Conservation (phyloP, 2,888 invertebrate species). For the Sphaeridia pumilis region DNA sequence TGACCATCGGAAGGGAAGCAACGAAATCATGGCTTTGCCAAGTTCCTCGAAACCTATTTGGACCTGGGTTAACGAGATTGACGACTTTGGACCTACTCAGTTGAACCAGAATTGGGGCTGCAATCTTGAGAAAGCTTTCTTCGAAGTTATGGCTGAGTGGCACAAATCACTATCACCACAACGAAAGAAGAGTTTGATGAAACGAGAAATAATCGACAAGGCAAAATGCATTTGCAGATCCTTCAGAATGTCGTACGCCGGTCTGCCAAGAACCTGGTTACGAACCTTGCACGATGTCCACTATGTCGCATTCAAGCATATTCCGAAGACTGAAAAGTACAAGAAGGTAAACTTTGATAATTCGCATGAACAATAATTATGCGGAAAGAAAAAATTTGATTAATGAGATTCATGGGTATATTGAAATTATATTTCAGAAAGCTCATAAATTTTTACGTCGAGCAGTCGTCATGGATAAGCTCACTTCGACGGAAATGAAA, state of each 20-base stretch:
- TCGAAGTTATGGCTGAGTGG: conserved; percentile 2
- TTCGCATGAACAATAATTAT: too few relatives aligned
- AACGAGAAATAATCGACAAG: background rate
- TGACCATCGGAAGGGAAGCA: background rate
- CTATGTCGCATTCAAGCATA: background rate
- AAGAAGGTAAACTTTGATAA: background rate
- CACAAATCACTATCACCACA: background rate
- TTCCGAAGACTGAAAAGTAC: background rate
- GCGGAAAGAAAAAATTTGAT: too few relatives aligned
- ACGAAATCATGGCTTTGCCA: conserved; percentile 7
- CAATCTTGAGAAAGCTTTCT: background rate
- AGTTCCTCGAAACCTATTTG: too few relatives aligned
- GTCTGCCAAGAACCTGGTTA: conserved; percentile 2
- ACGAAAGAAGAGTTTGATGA: background rate
- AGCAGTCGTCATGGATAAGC: too few relatives aligned
- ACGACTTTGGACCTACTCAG: too few relatives aligned
- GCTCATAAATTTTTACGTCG: too few relatives aligned
- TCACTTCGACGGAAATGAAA: too few relatives aligned
- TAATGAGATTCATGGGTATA: too few relatives aligned
- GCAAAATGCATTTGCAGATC: background rate
- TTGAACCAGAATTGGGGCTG: too few relatives aligned
- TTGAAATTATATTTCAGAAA: too few relatives aligned
- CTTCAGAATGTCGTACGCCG: background rate
- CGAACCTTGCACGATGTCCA: background rate
- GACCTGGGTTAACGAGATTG: too few relatives aligned